Evolutionary conservation across 2,888 invertebrate species (phyloP).

Genomic region (Ormyrus nitidulus): DNA sequence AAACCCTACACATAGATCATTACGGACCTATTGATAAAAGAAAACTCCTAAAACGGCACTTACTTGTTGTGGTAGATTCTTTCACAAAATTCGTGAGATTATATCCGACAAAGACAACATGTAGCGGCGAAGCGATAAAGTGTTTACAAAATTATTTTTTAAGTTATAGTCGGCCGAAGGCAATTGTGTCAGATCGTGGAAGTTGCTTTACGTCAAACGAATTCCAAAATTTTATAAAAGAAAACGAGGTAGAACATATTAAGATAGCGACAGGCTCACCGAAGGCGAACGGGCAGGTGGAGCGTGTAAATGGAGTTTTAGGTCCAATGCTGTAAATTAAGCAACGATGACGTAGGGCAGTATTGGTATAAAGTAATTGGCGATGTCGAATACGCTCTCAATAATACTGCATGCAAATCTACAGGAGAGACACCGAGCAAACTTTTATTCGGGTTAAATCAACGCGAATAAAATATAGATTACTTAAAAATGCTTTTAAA

Average conservation of each 20-base stretch:
- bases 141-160: neutral
- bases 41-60: neutral
- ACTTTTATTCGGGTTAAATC: neutral
- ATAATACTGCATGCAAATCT: neutral
- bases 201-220: too few relatives aligned
- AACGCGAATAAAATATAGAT: neutral
- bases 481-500: too few relatives aligned
- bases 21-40: neutral
- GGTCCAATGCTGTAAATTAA: neutral
- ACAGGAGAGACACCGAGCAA: neutral
- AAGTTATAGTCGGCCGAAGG: neutral
- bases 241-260: neutral
- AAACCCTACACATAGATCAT: slow-evolving; percentile 18
- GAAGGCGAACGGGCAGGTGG: neutral
- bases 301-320: neutral
- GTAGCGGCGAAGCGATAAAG: neutral
- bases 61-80: neutral
- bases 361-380: neutral
- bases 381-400: neutral
- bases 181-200: neutral
- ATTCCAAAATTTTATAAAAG: too few relatives aligned
- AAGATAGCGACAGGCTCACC: neutral
- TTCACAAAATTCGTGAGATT: neutral
- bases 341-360: too few relatives aligned
- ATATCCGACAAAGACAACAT: neutral